Evolutionary conservation across 2,797 vertebrate genomes (phyloP).

Genomic region (Tragelaphus oryx): DNA sequence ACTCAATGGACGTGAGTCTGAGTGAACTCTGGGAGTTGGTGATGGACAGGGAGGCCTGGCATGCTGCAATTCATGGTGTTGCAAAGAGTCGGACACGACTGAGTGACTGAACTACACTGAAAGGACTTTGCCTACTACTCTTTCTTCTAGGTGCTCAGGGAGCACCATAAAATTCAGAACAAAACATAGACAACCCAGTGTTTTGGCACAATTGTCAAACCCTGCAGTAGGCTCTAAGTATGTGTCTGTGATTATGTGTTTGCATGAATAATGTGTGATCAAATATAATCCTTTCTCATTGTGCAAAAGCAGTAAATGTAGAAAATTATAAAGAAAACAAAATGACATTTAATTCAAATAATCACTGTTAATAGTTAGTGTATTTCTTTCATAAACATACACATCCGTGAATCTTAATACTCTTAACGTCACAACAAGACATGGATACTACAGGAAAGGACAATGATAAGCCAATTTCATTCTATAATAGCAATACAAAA

Average conservation of each 20-base stretch:
- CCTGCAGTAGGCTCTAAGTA: neutral
- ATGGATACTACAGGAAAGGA: neutral
- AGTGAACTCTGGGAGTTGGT: no score
- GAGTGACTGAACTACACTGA: no score
- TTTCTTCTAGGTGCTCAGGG: neutral
- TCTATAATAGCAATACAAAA: neutral
- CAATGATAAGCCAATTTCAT: neutral
- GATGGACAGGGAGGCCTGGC: no score
- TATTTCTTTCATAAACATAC: neutral
- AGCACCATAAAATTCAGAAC: neutral
- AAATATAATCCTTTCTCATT: neutral
- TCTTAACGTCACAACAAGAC: neutral
- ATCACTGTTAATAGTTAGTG: neutral
- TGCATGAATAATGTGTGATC: neutral
- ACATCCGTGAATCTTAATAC: neutral
- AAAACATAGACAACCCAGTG: neutral
- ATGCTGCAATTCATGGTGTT: no score
- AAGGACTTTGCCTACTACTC: neutral
- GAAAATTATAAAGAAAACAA: neutral
- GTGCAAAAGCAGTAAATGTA: neutral
- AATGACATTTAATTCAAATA: neutral
- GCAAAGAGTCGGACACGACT: no score
- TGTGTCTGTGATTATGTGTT: neutral
- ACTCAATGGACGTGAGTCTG: no score
- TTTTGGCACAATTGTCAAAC: neutral